Conservation (phyloP, 1,140 invertebrate species). For the Vanessa atalanta region DNA sequence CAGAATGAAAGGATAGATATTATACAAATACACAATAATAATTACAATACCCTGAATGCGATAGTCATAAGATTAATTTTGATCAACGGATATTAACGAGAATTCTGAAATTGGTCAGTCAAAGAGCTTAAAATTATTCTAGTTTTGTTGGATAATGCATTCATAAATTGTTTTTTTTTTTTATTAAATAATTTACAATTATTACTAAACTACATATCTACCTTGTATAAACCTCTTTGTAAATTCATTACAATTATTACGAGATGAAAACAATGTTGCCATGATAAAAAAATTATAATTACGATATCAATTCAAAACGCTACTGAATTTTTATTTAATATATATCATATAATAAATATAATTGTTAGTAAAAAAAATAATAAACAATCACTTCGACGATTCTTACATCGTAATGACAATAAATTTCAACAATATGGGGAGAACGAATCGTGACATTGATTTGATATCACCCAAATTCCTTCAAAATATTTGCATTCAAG, state of each 20-base stretch:
- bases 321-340: constrained; percentile 18
- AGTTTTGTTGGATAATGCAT: constrained; percentile 57
- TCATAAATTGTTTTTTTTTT: constrained; percentile 45
- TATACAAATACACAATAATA: constrained; percentile 68
- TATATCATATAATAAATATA: constrained; percentile 18
- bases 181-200: constrained; percentile 65
- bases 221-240: constrained; percentile 79
- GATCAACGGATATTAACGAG: constrained; percentile 56
- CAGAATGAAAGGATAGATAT: constrained; percentile 56
- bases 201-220: constrained; percentile 74
- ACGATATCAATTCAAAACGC: constrained; percentile 27
- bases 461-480: constrained; percentile 80
- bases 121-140: constrained; percentile 67
- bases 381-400: constrained; percentile 11
- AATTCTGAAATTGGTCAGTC: constrained; percentile 72
- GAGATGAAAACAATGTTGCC: constrained; percentile 37
- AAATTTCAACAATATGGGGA: constrained; percentile 8
- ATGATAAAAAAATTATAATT: constrained; percentile 3
- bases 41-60: constrained; percentile 73
- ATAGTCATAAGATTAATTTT: constrained; percentile 75
- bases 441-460: constrained; percentile 52
- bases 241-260: constrained; percentile 68
- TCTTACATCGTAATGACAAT: constrained; percentile 12
- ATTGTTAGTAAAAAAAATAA: constrained; percentile 7
- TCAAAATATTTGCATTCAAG: constrained; percentile 60